These are phyloP conservation scores for Sanderia malayensis DNA, from an alignment of 30 jellyfish, hydroid and myxozoan species.

Conservation along the genomic window DNA sequence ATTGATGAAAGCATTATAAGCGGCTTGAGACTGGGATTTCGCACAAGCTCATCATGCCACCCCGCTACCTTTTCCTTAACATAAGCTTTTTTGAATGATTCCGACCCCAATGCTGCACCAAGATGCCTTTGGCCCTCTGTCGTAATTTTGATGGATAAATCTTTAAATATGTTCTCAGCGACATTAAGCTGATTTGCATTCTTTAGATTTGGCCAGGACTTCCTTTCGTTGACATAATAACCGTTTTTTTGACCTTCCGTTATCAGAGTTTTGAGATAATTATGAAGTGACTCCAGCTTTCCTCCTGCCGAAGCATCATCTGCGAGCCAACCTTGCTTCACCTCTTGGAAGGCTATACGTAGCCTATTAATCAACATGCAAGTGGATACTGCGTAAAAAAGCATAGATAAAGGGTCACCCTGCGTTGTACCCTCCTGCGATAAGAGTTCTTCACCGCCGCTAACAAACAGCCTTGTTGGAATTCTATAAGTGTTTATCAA, in stretches of 20 bases:
- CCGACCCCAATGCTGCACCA: constrained; percentile 6
- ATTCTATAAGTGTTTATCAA: constrained; percentile 6
- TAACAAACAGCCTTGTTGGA: constrained; percentile 21
- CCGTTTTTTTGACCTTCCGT: not conserved
- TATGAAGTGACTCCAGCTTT: not conserved
- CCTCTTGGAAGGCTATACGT: constrained; percentile 1
- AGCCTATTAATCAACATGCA: not conserved
- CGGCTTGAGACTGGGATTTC: constrained; percentile 5
- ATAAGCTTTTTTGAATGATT: not conserved
- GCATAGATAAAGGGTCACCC: not conserved
- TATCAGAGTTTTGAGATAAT: constrained; percentile 1
- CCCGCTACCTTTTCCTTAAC: not conserved
- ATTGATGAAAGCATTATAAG: not conserved
- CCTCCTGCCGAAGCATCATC: constrained; percentile 2
- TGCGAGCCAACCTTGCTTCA: constrained; percentile 4
- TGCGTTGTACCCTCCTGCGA: not conserved
- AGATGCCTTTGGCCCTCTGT: constrained; percentile 1
- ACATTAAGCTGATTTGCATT: not conserved
- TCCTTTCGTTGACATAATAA: not conserved
- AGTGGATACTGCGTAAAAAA: not conserved
- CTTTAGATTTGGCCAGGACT: not conserved
- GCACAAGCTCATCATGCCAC: not conserved
- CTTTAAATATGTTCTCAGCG: constrained; percentile 1
- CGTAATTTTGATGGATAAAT: not conserved
- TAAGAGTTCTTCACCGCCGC: constrained; percentile 4